Base-by-base conservation (phyloP, 2,888 invertebrate species). In the Pteria penguin region DNA sequence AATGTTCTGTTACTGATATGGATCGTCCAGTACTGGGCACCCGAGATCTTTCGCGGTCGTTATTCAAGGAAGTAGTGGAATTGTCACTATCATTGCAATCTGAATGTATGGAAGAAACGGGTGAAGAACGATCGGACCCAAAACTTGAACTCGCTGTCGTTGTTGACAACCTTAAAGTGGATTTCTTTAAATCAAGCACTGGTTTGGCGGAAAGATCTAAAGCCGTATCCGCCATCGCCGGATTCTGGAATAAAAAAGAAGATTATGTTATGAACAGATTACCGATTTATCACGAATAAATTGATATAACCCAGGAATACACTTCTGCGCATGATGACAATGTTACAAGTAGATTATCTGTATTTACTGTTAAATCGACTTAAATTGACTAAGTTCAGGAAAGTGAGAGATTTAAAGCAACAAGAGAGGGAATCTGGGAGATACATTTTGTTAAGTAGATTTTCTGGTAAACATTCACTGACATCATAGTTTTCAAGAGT, bases 201-300 rank as follows among this genome's bases (percentile, higher is more conserved):
- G 83, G 82, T 75, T 85, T 84, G 4, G 85, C 69, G 8, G 82
- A 81, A 54, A 86, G 73, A 75, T 87, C 86, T 55, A 87, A 69
- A 14, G 83, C 86, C n/a, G 83, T 76, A 66, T 85, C 85, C 52
- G 82, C 72, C 86, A 86, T 86, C 26, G 69, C 63, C 45, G 62
- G 58, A 61, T 32, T 33, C 60, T 73, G 62, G 22, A 60, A 55
- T 1, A n/a, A n/a, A 67, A 62, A 72, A 62, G 27, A 22, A 60
- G 32, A 45, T 45, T 14, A 45, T 45, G 11, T 45, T 45, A 45
- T n/a, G n/a, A n/a, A n/a, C n/a, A n/a, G n/a, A n/a, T n/a, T n/a
- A n/a, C n/a, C n/a, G n/a, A n/a, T n/a, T n/a, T n/a, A n/a, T n/a
- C n/a, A n/a, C n/a, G n/a, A n/a, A n/a, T n/a, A n/a, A n/a, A n/a